A percentile compares a stretch with the other conserved stretches of the same genome.
Conservation (phyloP, 1,140 invertebrate genomes). For the Micrasema minimum region DNA sequence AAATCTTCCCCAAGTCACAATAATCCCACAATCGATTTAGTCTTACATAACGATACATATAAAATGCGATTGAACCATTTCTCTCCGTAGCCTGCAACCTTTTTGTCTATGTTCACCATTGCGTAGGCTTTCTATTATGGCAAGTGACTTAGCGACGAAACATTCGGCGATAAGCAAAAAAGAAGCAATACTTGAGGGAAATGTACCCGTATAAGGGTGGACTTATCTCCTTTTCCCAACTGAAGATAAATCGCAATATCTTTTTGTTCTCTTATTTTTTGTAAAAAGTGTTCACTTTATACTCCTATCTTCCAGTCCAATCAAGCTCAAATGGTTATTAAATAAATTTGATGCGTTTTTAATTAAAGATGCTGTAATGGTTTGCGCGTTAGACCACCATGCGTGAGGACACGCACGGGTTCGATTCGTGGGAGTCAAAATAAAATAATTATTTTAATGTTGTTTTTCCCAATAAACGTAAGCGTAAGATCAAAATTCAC, state of each 20-base stretch:
- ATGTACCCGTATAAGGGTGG: conserved; percentile 32
- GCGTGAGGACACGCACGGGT: no score
- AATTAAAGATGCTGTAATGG: no score
- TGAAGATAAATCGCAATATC: conserved; percentile 27
- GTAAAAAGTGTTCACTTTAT: conserved; percentile 14
- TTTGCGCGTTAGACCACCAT: no score
- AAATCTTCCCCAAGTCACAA: no score
- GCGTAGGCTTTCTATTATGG: conserved; percentile 29
- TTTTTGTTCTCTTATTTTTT: conserved; percentile 28
- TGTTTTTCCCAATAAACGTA: no score
- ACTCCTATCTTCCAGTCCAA: no score
- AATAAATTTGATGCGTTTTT: no score
- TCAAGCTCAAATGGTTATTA: no score
- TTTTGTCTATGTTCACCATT: conserved; percentile 33
- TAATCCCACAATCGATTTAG: no score
- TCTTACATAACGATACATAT: conserved; percentile 19
- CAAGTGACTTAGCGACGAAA: conserved; percentile 34
- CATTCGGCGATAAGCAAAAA: conserved; percentile 37
- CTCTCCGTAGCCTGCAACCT: conserved; percentile 15
- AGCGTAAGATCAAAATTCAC: no score
- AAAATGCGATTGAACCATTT: conserved; percentile 29
- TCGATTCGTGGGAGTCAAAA: no score
- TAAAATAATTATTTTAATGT: no score
- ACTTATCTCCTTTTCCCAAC: conserved; percentile 36
- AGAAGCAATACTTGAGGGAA: conserved; percentile 26